Conservation (phyloP, 2,888 invertebrate species). For the Dendrolimus houi region DNA sequence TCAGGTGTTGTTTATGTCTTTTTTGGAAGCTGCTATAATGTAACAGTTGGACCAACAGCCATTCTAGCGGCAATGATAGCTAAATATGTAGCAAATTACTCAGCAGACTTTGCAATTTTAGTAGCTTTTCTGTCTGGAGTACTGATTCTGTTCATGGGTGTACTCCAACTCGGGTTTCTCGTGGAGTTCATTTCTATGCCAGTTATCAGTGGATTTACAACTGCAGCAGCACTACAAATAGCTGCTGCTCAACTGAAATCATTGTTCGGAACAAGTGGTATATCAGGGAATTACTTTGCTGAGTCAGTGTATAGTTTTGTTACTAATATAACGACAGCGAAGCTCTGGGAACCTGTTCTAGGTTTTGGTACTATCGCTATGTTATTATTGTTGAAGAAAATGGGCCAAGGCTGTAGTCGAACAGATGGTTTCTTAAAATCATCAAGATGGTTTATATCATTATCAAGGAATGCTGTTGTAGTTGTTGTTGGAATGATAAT, state of each 20-base stretch:
- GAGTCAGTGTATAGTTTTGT: conserved; percentile 78
- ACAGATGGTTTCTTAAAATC: conserved; percentile 61
- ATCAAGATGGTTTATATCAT: conserved; percentile 78
- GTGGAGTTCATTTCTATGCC: conserved; percentile 91
- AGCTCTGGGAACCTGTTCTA: conserved; percentile 80
- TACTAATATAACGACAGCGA: conserved; percentile 73
- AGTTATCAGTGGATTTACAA: conserved; percentile 89
- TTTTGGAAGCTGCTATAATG: conserved; percentile 89
- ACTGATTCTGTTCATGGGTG: conserved; percentile 81
- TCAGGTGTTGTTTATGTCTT: conserved; percentile 92
- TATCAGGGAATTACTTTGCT: conserved; percentile 79
- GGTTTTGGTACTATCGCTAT: conserved; percentile 79
- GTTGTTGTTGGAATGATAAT: conserved; percentile 84
- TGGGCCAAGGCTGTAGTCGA: conserved; percentile 72
- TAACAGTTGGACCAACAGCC: conserved; percentile 90
- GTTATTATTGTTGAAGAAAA: conserved; percentile 78
- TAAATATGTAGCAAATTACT: conserved; percentile 77
- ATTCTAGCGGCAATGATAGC: conserved; percentile 90
- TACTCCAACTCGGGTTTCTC: conserved; percentile 86
- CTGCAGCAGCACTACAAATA: conserved; percentile 91
- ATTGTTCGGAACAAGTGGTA: conserved; percentile 79
- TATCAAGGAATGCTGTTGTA: conserved; percentile 87
- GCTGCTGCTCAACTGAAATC: conserved; percentile 87
- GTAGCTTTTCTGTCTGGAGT: conserved; percentile 84
- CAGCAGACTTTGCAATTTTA: conserved; percentile 82